These are phyloP conservation scores for pig (Sus scrofa) DNA, from an alignment of 2,113 vertebrate species.

Conservation along the genomic window T2T-Sscrofa CM000829.6:28110501-28111000, in stretches of 20 bases:
- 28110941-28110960: background rate
- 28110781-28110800: slow-evolving; percentile 64
- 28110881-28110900: background rate
- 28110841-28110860: background rate
- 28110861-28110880: background rate
- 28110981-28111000: background rate
- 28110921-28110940: background rate
- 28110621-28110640: background rate
- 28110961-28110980: slow-evolving; percentile 28
- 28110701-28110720: background rate
- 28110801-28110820: background rate
- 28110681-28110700: background rate
- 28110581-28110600: slow-evolving; percentile 8
- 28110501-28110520: background rate
- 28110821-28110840: background rate
- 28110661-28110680: background rate
- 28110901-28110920: background rate
- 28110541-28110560: background rate
- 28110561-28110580: background rate
- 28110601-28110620: background rate
- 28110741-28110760: background rate
- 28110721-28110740: background rate
- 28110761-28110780: background rate
- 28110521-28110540: background rate
- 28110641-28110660: background rate